Conservation (phyloP, 1,140 invertebrate genomes). For the Drosophila repleta region DNA sequence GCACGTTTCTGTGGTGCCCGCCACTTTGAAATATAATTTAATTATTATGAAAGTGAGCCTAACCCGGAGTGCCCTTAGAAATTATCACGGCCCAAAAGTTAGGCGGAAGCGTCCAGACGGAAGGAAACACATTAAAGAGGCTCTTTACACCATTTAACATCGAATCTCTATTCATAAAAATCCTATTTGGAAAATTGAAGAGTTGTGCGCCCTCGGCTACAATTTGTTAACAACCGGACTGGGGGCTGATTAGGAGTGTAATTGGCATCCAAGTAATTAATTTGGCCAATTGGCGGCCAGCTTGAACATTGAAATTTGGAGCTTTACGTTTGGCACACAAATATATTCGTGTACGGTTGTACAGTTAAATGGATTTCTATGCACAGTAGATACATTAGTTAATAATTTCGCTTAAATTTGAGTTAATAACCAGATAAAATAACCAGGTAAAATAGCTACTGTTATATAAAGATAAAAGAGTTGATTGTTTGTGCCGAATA, state of each 20-base stretch:
- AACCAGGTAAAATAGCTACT: too few species aligned
- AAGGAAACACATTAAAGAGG: constrained; percentile 1
- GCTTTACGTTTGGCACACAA: not conserved
- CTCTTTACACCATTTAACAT: constrained; percentile 19
- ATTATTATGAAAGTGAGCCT: constrained; percentile 22
- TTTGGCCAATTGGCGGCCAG: constrained; percentile 6
- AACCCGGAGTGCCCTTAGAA: constrained; percentile 15
- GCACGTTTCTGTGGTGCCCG: not conserved
- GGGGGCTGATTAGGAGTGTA: constrained; percentile 52
- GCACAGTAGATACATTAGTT: too few species aligned
- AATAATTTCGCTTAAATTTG: too few species aligned
- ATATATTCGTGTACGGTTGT: not conserved
- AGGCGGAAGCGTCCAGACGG: constrained; percentile 10
- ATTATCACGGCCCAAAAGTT: constrained; percentile 36
- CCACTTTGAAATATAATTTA: constrained; percentile 49
- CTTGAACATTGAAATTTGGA: not conserved
- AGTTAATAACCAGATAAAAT: too few species aligned
- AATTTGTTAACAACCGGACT: constrained; percentile 20
- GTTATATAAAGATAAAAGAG: too few species aligned
- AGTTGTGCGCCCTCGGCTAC: constrained; percentile 13
- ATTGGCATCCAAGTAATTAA: constrained; percentile 65
- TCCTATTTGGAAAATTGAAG: constrained; percentile 68
- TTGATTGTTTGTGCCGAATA: too few species aligned
- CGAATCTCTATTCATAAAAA: constrained; percentile 50
- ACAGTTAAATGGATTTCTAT: too few species aligned